Evolutionary conservation across 2,113 vertebrate species (phyloP).

Genomic region (Poeciliopsis prolifica): DNA sequence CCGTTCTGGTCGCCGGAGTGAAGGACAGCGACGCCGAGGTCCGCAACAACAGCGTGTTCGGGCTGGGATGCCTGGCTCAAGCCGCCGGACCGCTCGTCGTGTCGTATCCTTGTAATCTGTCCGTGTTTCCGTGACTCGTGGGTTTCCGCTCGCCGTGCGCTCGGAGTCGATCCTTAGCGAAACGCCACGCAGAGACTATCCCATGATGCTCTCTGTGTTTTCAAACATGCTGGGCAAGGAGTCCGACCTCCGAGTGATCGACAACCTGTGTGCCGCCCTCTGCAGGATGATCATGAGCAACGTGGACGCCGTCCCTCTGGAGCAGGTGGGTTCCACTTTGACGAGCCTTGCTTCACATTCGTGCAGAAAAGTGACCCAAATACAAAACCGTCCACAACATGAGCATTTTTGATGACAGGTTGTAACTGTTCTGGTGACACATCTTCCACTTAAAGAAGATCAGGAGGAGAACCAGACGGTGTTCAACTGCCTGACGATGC

Average conservation of each 20-base stretch:
- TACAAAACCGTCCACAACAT: neutral
- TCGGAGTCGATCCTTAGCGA: constrained; percentile 54
- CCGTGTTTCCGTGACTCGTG: neutral
- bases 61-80: constrained; percentile 86
- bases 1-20: constrained; percentile 77
- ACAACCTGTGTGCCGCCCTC: constrained; percentile 90
- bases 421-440: constrained; percentile 80
- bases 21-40: constrained; percentile 85
- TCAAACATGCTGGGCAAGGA: constrained; percentile 83
- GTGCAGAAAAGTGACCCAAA: neutral
- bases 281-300: constrained; percentile 86
- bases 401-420: constrained; percentile 73
- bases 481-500: constrained; percentile 82
- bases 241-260: constrained; percentile 80
- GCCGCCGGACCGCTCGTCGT: constrained; percentile 79
- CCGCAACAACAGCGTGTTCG: constrained; percentile 88
- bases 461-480: constrained; percentile 88
- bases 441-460: constrained; percentile 87
- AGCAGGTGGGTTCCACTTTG: constrained; percentile 79
- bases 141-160: neutral
- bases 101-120: constrained; percentile 76
- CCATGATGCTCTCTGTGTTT: constrained; percentile 84
- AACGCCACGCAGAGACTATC: constrained; percentile 78
- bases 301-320: constrained; percentile 76
- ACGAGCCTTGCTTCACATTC: neutral